Percentiles rank a stretch among this genome's conserved stretches.
Evolutionary conservation across 2,888 invertebrate genomes (phyloP).

Genomic region (Balanococcus diminutus): DNA sequence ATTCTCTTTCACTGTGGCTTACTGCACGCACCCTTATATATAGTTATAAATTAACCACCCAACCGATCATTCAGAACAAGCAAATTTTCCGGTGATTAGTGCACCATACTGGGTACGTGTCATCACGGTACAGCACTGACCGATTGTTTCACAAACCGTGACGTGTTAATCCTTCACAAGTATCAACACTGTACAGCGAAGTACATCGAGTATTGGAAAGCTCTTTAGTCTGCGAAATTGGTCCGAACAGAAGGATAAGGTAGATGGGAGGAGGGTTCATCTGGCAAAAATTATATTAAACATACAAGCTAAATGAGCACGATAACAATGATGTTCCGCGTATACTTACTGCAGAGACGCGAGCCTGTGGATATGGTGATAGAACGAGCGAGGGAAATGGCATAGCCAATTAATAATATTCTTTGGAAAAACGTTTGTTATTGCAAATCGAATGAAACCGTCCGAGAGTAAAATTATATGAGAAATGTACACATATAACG

Average conservation of each 20-base stretch:
- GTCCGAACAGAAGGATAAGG: not conserved
- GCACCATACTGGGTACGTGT: not conserved
- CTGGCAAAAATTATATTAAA: constrained; percentile 53
- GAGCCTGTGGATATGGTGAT: too few species aligned
- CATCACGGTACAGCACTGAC: constrained; percentile 42
- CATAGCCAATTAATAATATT: constrained; percentile 53
- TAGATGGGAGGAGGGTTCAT: not conserved
- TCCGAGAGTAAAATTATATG: constrained; percentile 54
- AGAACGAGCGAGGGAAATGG: not conserved
- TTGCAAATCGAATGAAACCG: constrained; percentile 54
- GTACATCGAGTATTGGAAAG: constrained; percentile 46
- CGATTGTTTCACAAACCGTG: constrained; percentile 35
- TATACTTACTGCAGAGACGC: not conserved
- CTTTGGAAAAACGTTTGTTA: constrained; percentile 51
- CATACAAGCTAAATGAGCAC: constrained; percentile 42
- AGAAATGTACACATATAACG: constrained; percentile 54
- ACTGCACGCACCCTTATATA: not conserved
- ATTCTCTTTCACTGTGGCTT: not conserved
- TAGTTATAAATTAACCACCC: not conserved
- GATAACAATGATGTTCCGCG: constrained; percentile 15
- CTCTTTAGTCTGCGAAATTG: not conserved
- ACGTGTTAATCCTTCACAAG: constrained; percentile 17
- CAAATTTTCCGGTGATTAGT: constrained; percentile 40
- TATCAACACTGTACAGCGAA: not conserved
- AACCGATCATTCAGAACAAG: constrained; percentile 20